These are phyloP conservation scores for Scyliorhinus canicula DNA, from an alignment of 2,797 vertebrate species.

Conservation along the genomic window DNA sequence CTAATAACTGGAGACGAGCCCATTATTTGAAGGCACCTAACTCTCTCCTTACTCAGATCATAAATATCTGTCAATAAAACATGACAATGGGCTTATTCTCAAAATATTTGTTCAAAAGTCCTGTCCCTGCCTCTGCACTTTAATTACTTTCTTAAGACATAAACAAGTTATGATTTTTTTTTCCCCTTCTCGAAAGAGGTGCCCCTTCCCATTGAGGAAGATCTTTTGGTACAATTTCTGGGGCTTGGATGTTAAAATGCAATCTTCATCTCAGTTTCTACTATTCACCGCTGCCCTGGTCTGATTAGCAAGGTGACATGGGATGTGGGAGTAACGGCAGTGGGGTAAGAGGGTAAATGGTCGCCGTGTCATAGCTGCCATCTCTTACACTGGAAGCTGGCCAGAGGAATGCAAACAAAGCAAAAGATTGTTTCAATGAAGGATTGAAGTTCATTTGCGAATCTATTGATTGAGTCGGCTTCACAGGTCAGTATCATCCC, in stretches of 20 bases:
- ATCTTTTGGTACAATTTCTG: not conserved
- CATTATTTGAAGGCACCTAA: not conserved
- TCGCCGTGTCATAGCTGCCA: not conserved
- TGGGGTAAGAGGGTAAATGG: not conserved
- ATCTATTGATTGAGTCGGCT: not conserved
- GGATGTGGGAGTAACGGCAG: not conserved
- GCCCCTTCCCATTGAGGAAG: not conserved
- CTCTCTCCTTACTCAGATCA: not conserved
- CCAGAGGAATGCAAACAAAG: not conserved
- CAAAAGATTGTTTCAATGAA: not conserved
- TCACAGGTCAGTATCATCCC: not conserved
- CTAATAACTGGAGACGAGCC: not conserved
- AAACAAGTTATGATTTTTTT: no score
- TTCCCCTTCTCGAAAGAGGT: not conserved
- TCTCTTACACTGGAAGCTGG: not conserved
- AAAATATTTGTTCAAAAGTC: not conserved
- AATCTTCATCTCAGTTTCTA: not conserved
- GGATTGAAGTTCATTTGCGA: not conserved
- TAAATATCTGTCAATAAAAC: not conserved
- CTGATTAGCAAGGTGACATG: not conserved
- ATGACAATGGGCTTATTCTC: not conserved
- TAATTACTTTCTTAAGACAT: no score
- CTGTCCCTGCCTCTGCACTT: not conserved
- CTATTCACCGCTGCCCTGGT: not conserved
- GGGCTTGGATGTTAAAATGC: not conserved